Conservation (phyloP, 2,797 vertebrate genomes). For the Coreius guichenoti region DNA sequence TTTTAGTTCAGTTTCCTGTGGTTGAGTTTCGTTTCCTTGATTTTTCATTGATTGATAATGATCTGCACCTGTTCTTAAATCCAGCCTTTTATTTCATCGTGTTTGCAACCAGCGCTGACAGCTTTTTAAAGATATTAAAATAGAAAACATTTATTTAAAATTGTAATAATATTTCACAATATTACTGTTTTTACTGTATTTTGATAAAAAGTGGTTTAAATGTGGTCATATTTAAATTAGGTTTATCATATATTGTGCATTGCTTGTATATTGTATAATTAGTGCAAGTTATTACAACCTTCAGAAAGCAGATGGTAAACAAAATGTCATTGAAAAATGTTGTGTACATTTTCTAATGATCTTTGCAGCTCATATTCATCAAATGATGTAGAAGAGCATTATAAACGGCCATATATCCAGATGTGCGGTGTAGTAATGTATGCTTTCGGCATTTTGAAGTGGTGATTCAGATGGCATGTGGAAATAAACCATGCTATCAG, state of each 20-base stretch:
- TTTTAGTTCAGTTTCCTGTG: neutral
- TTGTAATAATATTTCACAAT: neutral
- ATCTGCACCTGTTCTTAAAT: neutral
- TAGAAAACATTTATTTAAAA: neutral
- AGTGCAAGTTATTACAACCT: neutral
- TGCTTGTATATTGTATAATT: too few species aligned
- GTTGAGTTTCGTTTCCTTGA: neutral
- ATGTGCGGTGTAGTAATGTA: neutral
- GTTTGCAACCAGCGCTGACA: neutral
- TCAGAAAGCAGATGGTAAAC: neutral
- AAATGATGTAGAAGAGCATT: constrained; percentile 5
- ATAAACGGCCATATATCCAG: neutral
- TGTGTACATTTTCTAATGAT: neutral
- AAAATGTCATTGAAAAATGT: neutral
- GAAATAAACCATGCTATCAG: neutral
- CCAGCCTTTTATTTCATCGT: neutral
- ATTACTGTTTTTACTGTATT: neutral
- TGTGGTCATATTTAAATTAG: neutral
- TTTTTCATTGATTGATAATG: neutral
- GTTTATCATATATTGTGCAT: neutral
- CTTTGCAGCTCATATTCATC: neutral
- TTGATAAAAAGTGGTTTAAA: neutral
- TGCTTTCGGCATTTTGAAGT: neutral
- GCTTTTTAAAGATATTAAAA: neutral
- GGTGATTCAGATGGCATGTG: neutral